Evolutionary conservation across 1,140 invertebrate genomes (phyloP).

Genomic region (Achatina immaculata): DNA sequence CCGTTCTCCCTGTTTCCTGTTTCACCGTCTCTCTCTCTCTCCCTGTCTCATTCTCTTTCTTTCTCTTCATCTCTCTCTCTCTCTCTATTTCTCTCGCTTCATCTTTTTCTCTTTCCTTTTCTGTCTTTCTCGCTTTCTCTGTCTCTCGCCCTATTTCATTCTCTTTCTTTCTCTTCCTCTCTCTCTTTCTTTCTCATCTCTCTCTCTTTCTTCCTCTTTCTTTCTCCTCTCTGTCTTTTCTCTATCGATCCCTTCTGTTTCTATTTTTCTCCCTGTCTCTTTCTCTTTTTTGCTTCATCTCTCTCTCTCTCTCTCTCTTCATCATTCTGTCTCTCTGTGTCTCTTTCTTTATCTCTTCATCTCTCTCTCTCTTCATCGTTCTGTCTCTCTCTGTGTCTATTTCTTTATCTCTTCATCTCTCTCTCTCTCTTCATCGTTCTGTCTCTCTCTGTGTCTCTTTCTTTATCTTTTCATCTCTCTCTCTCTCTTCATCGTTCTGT

Average conservation of each 20-base stretch:
- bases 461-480: too few species aligned
- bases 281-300: too few species aligned
- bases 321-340: too few species aligned
- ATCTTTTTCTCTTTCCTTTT: not conserved
- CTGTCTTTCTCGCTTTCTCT: not conserved
- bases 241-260: not conserved
- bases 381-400: too few species aligned
- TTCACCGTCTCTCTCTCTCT: not conserved
- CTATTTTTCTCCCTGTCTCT: too few species aligned
- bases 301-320: too few species aligned
- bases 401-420: too few species aligned
- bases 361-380: too few species aligned
- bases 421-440: too few species aligned
- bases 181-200: not conserved
- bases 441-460: too few species aligned
- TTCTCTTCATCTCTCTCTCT: not conserved
- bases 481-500: too few species aligned
- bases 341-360: too few species aligned
- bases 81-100: not conserved
- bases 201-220: not conserved
- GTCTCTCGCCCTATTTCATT: not conserved
- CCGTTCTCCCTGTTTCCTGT: not conserved
- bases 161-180: not conserved
- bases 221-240: not conserved
- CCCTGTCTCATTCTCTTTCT: not conserved